Percentiles rank a stretch among this genome's conserved stretches.
phyloP scores from a whole-genome alignment of 92 coral and sea anemone species.

The Metridium senile region DNA sequence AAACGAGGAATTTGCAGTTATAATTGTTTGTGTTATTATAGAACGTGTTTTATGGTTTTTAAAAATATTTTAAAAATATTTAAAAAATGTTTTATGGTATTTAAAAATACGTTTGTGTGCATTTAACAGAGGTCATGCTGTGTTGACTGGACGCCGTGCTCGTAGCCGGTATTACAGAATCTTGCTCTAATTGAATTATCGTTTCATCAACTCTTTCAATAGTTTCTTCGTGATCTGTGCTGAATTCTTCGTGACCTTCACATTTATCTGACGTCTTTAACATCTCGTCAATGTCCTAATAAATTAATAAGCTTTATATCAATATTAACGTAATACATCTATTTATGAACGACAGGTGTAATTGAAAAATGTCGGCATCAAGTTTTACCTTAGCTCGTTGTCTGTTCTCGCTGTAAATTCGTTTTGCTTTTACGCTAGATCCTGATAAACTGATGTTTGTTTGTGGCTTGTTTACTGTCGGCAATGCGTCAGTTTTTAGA shows the following conservation, averaged over 20 bases:
- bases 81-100: too few relatives aligned
- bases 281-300: neutral
- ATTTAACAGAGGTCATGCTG: neutral
- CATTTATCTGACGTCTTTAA: neutral
- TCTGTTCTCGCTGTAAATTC: neutral
- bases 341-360: neutral
- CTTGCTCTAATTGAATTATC: neutral
- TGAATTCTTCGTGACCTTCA: neutral
- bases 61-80: too few relatives aligned
- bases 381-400: neutral
- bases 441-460: neutral
- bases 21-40: neutral
- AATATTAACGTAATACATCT: neutral
- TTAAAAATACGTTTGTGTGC: neutral
- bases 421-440: neutral
- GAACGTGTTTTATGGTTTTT: neutral
- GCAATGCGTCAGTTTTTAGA: neutral
- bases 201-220: neutral
- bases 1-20: neutral
- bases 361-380: neutral
- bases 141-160: neutral
- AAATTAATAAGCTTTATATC: neutral
- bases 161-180: neutral
- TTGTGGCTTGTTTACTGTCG: neutral
- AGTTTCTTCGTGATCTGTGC: neutral